Evolutionary conservation across 2,888 invertebrate genomes (phyloP), one percentile per base, ranked within the genome.

Genomic region (Eristalis tenax): DNA sequence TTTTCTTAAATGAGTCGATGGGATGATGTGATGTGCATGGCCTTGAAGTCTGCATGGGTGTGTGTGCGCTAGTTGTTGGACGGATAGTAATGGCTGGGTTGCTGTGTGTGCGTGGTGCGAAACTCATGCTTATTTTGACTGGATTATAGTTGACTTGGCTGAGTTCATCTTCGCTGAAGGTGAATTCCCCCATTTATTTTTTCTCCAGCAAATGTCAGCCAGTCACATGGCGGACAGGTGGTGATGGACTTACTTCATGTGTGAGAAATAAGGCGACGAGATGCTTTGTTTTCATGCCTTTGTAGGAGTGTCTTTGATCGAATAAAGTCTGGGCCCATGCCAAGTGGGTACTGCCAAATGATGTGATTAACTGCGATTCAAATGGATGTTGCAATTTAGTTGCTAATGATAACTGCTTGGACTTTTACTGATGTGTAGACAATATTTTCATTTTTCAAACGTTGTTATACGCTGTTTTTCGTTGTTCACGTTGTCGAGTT

Each of bases 1-100:
- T 65, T 78, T 71, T 32, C 10, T 11, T 56, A 57, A 63, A 50
- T 26, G 63, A 23, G 50, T 56, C 23, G 35, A 59, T 26, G 13
- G 23, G 13, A 40, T 3, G 50, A 4, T 11, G 13, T 71, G 50
- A 43, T 11, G 23, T 43, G 50, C 56, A n/a, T 63, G 23, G 18
- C 70, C 64, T 70, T 78, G 70, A 78, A 56, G 18, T 35, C 38
- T 28, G 23, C 40, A 28, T 13, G 11, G 26, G 64, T 40, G 65
- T 23, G 40, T 26, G 43, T 40, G 65, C 15, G 40, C 38, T 28
- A 32, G 35, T 38, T 35, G 57, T 22, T 63, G 61, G 59, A 32
- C 5, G 70, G 6, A 35, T 40, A 26, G 59, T 71, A 26, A 6
- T 59, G n/a, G 38, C 13, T 26, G 59, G 50, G 5, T 2, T 5